phyloP scores from a whole-genome alignment of 2,113 vertebrate species.

The Furnarius figulus region DNA sequence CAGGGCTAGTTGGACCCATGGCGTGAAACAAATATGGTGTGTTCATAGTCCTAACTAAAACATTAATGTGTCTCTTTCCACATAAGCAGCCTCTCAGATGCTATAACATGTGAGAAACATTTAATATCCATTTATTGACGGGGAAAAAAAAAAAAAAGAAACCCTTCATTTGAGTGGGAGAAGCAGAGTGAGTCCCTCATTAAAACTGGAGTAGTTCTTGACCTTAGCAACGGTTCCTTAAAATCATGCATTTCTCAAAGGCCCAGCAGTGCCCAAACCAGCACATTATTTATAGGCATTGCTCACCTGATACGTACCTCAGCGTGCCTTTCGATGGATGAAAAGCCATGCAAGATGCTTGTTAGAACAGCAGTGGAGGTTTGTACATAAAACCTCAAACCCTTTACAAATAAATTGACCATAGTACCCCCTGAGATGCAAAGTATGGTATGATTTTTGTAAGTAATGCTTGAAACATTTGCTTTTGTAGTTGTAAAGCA shows the following conservation, averaged over 20 bases:
- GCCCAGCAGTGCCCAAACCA: background rate
- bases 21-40: background rate
- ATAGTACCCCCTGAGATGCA: background rate
- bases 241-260: background rate
- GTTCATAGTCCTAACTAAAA: background rate
- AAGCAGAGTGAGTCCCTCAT: background rate
- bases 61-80: background rate
- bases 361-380: background rate
- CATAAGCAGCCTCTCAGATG: background rate
- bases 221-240: background rate
- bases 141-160: background rate
- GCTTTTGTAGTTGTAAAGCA: constrained; percentile 1
- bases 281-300: background rate
- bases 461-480: background rate
- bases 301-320: background rate
- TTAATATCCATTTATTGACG: background rate
- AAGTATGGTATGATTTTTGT: background rate
- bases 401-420: background rate
- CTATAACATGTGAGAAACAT: background rate
- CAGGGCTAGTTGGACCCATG: background rate
- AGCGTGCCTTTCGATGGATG: background rate
- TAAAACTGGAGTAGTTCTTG: background rate
- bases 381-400: background rate
- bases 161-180: background rate
- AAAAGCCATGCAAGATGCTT: background rate